Evolutionary conservation across 1,140 invertebrate species (phyloP).

Genomic region (Drosophila truncata): DNA sequence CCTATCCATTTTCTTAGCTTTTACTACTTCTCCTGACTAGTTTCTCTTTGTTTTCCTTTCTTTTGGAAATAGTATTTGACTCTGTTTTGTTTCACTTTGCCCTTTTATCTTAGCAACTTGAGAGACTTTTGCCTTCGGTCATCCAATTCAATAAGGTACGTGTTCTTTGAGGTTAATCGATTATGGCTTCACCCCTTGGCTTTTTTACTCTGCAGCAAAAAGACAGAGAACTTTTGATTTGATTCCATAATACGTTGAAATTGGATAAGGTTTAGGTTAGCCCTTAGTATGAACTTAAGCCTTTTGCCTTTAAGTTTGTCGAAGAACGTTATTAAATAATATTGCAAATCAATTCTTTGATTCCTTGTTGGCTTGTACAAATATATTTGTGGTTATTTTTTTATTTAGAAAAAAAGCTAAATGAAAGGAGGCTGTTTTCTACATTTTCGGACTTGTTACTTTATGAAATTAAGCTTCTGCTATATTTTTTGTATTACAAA

Average conservation of each 20-base stretch:
- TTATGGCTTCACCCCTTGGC: constrained; percentile 8
- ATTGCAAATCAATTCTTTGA: background rate
- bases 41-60: background rate
- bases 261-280: background rate
- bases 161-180: constrained; percentile 13
- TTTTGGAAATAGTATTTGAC: background rate
- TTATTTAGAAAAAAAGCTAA: background rate
- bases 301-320: background rate
- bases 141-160: constrained; percentile 18
- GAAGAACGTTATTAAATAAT: background rate
- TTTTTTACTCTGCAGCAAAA: background rate
- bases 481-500: no score
- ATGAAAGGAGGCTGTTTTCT: no score
- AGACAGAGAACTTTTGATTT: background rate
- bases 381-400: background rate
- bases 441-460: no score
- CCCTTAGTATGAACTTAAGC: background rate
- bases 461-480: no score
- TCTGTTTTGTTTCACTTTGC: background rate
- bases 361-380: background rate
- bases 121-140: constrained; percentile 5
- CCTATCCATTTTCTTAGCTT: background rate
- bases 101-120: constrained; percentile 2
- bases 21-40: background rate
- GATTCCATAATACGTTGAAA: background rate